Conservation (phyloP, 2,888 invertebrate genomes). For the Protonemura montana region DNA sequence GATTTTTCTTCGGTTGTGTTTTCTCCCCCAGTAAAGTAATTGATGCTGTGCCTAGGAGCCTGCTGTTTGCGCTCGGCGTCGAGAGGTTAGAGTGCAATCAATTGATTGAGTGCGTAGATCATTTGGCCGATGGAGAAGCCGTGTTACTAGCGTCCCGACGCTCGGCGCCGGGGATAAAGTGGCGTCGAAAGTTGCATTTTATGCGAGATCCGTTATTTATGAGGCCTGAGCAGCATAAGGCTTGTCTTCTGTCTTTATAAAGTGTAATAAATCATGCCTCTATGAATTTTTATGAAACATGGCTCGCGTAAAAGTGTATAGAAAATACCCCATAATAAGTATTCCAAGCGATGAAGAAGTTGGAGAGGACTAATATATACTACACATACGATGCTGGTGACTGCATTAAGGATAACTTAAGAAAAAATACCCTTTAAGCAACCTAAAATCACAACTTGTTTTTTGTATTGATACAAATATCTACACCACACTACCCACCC, state of each 20-base stretch:
- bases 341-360: neutral
- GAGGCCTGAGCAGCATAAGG: neutral
- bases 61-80: neutral
- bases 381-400: too few species aligned
- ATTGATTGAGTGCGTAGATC: neutral
- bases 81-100: neutral
- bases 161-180: neutral
- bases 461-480: too few species aligned
- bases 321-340: neutral
- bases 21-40: neutral
- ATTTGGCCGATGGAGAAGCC: slow-evolving; percentile 7
- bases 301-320: neutral
- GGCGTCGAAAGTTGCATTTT: neutral
- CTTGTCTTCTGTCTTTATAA: neutral
- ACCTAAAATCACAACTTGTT: too few species aligned
- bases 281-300: neutral
- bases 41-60: neutral
- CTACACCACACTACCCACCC: too few species aligned
- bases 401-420: too few species aligned
- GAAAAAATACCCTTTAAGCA: too few species aligned
- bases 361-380: neutral
- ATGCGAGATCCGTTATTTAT: slow-evolving; percentile 12
- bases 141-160: neutral
- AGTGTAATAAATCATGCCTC: neutral
- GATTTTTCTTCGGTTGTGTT: neutral